Evolutionary conservation across 2,113 vertebrate species (phyloP), one percentile per base, ranked within the genome.

Genomic region (Theristicus caerulescens): DNA sequence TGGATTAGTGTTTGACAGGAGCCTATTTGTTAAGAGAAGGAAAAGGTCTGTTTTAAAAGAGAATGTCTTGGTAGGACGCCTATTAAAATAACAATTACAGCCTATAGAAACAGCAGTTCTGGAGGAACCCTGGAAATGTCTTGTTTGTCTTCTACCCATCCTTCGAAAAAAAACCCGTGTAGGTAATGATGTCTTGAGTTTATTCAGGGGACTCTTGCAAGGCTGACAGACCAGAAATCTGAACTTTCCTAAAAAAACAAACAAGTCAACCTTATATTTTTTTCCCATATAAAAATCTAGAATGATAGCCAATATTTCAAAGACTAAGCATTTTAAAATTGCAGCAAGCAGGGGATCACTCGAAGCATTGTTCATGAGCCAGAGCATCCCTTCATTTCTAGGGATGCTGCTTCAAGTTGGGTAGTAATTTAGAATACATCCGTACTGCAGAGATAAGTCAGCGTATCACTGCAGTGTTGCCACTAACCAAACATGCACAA

Each of bases 11-110:
- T 95, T 90, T 95, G 73, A 74, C 89, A 93, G 69, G 66, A 76
- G 12, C 34, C 67, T 61, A 27, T 94, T 96, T 91, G 90, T 87
- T 94, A 84, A 80, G 55, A 54, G 66, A 92, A 89, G 11, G 42
- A 72, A 78, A 87, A 79, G 17, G 5, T 93, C 69, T 92, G 26
- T 92, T 93, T 93, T 79, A 54, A 86, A 91, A 93, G 72, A 72
- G 8, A 94, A 69, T 47, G 34, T 55, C 42, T 38, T 77, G 31
- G 62, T 90, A 78, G 69, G 78, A 71, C 0, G 3, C 34, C 58
- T 84, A 74, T 93, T 89, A 95, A 94, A 91, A 71, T 74, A 95
- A 72, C 57, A 95, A 42, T 67, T 90, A 54, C 65, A 82, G 19
- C 16, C 71, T 31, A 31, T 34, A 55, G 65, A 92, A 87, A 80